Percentiles rank a stretch among this genome's conserved stretches.
These are phyloP conservation scores for Actinemys pallida DNA, from an alignment of 2,113 vertebrate genomes.

Conservation along the genomic window DNA sequence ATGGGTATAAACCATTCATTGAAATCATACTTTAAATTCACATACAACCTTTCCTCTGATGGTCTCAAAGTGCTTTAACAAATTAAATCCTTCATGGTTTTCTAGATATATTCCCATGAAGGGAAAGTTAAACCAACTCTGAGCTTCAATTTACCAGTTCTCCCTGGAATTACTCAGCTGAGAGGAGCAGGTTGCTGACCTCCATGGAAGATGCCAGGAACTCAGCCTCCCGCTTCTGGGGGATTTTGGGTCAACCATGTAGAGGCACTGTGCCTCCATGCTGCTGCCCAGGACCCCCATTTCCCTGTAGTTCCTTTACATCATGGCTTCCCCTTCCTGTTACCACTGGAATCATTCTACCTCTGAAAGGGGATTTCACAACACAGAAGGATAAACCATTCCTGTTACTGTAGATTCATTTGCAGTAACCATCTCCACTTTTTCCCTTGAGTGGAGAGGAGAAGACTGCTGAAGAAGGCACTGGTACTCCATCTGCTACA, in stretches of 20 bases:
- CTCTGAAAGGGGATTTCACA: not conserved
- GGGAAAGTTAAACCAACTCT: not conserved
- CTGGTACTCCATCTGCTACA: not conserved
- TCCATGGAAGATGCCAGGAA: not conserved
- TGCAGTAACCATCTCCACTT: not conserved
- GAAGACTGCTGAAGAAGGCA: not conserved
- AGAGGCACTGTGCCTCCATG: not conserved
- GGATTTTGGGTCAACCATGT: not conserved
- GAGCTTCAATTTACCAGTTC: not conserved
- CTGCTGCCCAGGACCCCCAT: accelerated
- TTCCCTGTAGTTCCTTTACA: accelerated
- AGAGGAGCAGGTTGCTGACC: not conserved
- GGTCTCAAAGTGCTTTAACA: not conserved
- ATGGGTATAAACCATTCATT: not conserved
- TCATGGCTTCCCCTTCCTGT: not conserved
- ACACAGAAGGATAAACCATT: not conserved
- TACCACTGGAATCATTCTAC: not conserved
- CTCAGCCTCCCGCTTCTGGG: not conserved
- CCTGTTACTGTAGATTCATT: not conserved
- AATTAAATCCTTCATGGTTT: not conserved
- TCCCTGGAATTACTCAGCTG: not conserved
- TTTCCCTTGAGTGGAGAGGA: accelerated
- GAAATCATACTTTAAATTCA: not conserved
- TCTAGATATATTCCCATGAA: not conserved
- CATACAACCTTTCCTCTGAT: not conserved